phyloP scores from a whole-genome alignment of 2,797 vertebrate species.

The Etheostoma nigrum region DNA sequence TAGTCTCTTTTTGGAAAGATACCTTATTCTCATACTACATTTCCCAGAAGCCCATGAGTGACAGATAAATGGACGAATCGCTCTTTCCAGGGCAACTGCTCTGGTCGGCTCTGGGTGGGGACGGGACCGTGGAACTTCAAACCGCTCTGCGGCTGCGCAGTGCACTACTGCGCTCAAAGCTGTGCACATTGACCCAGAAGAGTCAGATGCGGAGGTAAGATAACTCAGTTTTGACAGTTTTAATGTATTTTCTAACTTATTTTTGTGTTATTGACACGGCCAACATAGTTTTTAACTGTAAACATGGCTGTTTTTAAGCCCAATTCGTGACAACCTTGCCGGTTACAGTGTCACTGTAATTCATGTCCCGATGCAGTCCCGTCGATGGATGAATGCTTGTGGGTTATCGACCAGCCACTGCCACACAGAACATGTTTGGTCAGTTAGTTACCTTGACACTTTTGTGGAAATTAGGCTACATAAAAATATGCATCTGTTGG shows the following conservation, averaged over 20 bases:
- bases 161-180: constrained; percentile 17
- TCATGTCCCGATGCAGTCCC: constrained; percentile 13
- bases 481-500: neutral
- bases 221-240: neutral
- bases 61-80: constrained; percentile 30
- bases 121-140: constrained; percentile 6
- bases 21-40: constrained; percentile 30
- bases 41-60: constrained; percentile 51
- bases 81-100: no score
- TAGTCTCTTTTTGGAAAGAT: fast-evolving
- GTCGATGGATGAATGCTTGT: constrained; percentile 8
- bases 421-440: constrained; percentile 8
- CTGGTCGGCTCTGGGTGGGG: neutral
- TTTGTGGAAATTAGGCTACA: neutral
- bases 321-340: constrained; percentile 21
- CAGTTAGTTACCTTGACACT: constrained; percentile 14
- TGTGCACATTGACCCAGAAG: constrained; percentile 33
- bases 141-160: constrained; percentile 48
- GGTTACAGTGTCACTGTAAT: constrained; percentile 15
- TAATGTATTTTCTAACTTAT: neutral
- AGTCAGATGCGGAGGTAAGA: constrained; percentile 53
- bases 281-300: neutral
- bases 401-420: constrained; percentile 37
- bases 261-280: neutral
- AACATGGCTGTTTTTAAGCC: neutral